Conservation (phyloP, 2,113 vertebrate species). For the Pseudorectes ferrugineus region DNA sequence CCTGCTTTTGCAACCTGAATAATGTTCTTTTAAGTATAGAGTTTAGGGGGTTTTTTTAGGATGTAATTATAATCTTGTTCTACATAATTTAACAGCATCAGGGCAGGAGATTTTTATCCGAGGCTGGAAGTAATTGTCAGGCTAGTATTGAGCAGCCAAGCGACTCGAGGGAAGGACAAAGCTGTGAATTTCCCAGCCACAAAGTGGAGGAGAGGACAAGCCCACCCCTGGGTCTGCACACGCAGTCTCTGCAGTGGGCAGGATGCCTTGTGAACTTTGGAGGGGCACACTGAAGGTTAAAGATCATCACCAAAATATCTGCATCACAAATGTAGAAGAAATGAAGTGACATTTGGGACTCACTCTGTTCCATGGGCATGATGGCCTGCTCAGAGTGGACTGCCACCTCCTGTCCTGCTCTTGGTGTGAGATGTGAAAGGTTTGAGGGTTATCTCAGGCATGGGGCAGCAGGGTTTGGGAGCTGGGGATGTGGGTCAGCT, state of each 20-base stretch:
- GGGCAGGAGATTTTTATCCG: constrained; percentile 10
- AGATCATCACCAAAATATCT: neutral
- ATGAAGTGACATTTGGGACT: neutral
- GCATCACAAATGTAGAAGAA: neutral
- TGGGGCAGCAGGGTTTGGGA: neutral
- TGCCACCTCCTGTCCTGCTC: neutral
- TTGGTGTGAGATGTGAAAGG: neutral
- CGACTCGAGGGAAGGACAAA: neutral
- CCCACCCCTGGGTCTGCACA: neutral
- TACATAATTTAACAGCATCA: constrained; percentile 33
- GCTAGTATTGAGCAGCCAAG: neutral
- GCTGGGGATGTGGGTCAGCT: neutral
- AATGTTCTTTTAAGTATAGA: neutral
- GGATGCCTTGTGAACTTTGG: neutral
- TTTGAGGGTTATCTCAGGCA: neutral
- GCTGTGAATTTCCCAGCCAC: neutral
- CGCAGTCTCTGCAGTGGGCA: neutral
- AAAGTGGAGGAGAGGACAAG: neutral
- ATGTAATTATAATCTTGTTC: constrained; percentile 36
- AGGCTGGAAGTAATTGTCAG: neutral
- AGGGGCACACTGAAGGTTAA: accelerated
- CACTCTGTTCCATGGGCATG: accelerated
- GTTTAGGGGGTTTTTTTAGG: neutral
- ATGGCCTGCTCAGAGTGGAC: neutral
- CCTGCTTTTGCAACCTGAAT: neutral